Evolutionary conservation across 1,140 invertebrate species (phyloP).

Genomic region (Aphaenogaster ashmeadi): DNA sequence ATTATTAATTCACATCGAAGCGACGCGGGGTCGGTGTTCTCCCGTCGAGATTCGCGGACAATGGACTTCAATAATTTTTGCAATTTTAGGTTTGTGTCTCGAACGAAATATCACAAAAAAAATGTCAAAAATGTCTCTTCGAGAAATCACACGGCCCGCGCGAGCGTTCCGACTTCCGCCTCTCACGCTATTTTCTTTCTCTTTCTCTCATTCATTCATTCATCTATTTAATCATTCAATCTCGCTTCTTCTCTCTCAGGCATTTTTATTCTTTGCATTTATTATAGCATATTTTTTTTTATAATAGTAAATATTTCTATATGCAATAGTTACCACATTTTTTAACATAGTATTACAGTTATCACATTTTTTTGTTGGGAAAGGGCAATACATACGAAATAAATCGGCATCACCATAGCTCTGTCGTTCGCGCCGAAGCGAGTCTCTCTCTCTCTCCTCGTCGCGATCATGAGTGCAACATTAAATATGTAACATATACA

Average conservation of each 20-base stretch:
- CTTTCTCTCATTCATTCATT: constrained; percentile 19
- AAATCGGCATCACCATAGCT: constrained; percentile 57
- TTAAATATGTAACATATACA: constrained; percentile 50
- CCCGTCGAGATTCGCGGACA: neutral
- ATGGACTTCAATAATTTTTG: neutral
- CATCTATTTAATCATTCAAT: constrained; percentile 13
- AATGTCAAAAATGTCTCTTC: constrained; percentile 40
- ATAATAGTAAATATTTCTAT: constrained; percentile 83
- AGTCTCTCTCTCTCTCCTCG: constrained; percentile 50
- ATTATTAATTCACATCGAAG: constrained; percentile 25
- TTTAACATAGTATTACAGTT: constrained; percentile 73
- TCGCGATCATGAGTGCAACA: constrained; percentile 42
- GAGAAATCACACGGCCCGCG: constrained; percentile 43
- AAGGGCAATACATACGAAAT: constrained; percentile 75
- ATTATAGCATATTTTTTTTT: constrained; percentile 77
- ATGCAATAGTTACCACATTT: constrained; percentile 78
- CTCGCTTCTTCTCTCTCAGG: constrained; percentile 8
- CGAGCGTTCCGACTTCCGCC: constrained; percentile 53
- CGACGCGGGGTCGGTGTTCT: constrained; percentile 29
- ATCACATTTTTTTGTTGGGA: constrained; percentile 82
- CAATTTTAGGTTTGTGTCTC: neutral
- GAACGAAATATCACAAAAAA: neutral
- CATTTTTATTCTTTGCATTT: constrained; percentile 37
- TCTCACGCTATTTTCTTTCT: constrained; percentile 29
- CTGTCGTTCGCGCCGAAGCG: constrained; percentile 42